Evolutionary conservation across 2,888 invertebrate genomes (phyloP).

Genomic region (Atethmia centrago): DNA sequence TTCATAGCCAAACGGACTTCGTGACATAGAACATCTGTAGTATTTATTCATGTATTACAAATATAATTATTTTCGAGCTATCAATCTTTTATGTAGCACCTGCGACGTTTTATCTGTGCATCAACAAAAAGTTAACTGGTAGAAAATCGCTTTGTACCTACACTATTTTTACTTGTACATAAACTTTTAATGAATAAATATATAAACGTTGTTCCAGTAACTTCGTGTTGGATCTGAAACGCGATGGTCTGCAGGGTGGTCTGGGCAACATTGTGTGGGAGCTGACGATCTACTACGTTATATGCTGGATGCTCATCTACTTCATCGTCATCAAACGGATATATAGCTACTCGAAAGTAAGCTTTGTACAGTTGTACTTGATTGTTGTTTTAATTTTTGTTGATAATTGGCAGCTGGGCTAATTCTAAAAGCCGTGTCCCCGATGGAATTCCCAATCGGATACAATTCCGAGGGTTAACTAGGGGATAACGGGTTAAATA

Average conservation of each 20-base stretch:
- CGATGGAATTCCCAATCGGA: no score
- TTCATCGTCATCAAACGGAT: constrained; percentile 83
- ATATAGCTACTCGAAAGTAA: constrained; percentile 87
- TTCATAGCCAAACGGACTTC: no score
- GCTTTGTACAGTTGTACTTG: background rate
- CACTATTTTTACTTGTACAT: no score
- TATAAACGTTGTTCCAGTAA: constrained; percentile 76
- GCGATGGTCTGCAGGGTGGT: constrained; percentile 79
- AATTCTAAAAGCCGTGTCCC: background rate
- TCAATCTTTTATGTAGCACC: no score
- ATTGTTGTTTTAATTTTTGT: background rate
- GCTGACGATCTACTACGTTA: constrained; percentile 79
- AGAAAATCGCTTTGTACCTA: no score
- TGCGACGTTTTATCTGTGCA: background rate
- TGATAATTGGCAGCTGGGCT: background rate
- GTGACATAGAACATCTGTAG: no score
- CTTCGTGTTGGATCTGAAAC: constrained; percentile 81
- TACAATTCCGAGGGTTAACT: no score
- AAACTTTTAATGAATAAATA: background rate
- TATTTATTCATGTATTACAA: background rate
- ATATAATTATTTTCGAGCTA: background rate
- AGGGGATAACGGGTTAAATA: no score
- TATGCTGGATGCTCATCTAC: constrained; percentile 84
- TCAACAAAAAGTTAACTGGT: background rate
- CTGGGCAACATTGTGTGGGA: constrained; percentile 83